A percentile compares a stretch with the other conserved stretches of the same genome.
Conservation (phyloP, 2,113 vertebrate genomes). For the Thomomys bottae region DNA sequence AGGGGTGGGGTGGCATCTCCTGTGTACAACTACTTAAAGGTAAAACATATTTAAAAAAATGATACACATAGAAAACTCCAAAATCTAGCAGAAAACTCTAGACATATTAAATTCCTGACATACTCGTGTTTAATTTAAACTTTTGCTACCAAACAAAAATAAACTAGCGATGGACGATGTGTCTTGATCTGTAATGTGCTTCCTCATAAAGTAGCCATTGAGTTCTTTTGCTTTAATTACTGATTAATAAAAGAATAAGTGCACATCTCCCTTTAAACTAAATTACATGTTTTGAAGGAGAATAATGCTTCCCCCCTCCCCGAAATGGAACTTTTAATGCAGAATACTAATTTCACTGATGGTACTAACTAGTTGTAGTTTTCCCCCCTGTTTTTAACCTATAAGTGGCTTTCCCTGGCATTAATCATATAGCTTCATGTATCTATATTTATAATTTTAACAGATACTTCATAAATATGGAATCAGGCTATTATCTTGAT, state of each 20-base stretch:
- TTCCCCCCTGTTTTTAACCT: conserved; percentile 73
- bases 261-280: conserved; percentile 62
- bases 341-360: conserved; percentile 74
- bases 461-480: conserved; percentile 87
- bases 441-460: conserved; percentile 85
- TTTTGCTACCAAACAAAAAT: not conserved
- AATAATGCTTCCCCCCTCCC: conserved; percentile 42
- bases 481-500: conserved; percentile 85
- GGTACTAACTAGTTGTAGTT: conserved; percentile 68
- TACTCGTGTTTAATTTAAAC: not conserved
- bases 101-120: not conserved
- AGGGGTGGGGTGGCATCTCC: too few species aligned
- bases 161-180: not conserved
- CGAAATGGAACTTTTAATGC: conserved; percentile 26
- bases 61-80: not conserved
- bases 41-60: too few species aligned
- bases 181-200: conserved; percentile 29
- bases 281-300: conserved; percentile 32
- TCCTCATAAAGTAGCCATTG: not conserved
- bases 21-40: too few species aligned
- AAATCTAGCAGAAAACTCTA: not conserved
- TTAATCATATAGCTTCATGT: conserved; percentile 78
- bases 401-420: conserved; percentile 70
- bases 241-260: conserved; percentile 38
- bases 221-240: not conserved